Percentiles rank a stretch among this genome's conserved stretches.
Evolutionary conservation across 2,797 vertebrate genomes (phyloP).

Genomic region (Picus viridis): DNA sequence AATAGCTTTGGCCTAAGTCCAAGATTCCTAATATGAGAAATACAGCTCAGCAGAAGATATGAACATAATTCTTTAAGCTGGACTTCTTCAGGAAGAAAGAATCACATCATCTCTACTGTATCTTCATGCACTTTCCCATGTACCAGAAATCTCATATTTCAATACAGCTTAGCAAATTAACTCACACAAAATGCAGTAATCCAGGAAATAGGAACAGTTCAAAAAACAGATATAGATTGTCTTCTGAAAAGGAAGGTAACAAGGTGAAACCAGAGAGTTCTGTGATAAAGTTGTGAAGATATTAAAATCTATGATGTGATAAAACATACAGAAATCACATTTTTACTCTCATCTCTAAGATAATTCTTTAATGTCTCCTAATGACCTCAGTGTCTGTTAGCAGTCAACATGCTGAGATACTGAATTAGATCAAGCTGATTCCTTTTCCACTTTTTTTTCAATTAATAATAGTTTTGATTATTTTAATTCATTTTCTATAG

Average conservation of each 20-base stretch:
- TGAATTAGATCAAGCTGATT: background rate
- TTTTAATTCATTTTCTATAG: background rate
- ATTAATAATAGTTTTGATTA: background rate
- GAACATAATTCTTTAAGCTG: background rate
- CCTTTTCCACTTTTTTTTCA: background rate
- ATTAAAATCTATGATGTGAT: slow-evolving; percentile 26
- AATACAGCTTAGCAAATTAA: background rate
- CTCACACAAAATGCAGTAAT: background rate
- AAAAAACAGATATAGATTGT: background rate
- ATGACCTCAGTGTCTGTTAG: background rate
- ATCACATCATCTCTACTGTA: background rate
- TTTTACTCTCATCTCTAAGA: background rate
- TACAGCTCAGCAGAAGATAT: background rate
- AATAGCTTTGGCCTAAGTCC: background rate
- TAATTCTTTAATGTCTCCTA: slow-evolving; percentile 20
- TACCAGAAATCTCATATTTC: background rate
- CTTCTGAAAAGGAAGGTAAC: background rate
- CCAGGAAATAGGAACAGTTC: background rate
- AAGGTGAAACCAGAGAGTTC: background rate
- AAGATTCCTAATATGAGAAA: background rate
- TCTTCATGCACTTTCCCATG: background rate
- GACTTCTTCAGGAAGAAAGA: background rate
- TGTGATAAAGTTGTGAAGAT: background rate
- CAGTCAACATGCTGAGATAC: too few relatives aligned
- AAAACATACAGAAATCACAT: slow-evolving; percentile 10